Conservation (phyloP, 2,888 invertebrate genomes). For the Eumerus sabulonum region DNA sequence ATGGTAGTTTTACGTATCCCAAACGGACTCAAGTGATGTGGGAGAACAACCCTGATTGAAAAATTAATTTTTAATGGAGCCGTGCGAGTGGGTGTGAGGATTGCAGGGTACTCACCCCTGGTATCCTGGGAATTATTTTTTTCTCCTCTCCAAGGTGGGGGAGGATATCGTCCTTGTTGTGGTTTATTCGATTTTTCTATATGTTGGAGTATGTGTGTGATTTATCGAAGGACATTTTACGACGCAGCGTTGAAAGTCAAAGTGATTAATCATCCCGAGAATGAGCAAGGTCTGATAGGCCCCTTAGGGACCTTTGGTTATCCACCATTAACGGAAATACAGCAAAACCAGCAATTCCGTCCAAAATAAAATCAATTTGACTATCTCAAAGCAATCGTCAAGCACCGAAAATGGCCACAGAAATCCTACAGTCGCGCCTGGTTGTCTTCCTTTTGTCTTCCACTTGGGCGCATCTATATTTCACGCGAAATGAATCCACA, state of each 20-base stretch:
- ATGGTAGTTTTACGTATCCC: too few relatives aligned
- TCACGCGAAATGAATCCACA: constrained; percentile 23
- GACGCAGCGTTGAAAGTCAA: too few relatives aligned
- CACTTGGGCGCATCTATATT: constrained; percentile 37
- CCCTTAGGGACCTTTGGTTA: too few relatives aligned
- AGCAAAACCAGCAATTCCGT: too few relatives aligned
- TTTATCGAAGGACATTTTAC: too few relatives aligned
- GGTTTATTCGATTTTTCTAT: neutral
- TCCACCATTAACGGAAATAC: too few relatives aligned
- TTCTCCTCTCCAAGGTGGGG: too few relatives aligned
- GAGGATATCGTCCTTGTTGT: too few relatives aligned
- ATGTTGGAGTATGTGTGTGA: constrained; percentile 16
- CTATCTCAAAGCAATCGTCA: constrained; percentile 22
- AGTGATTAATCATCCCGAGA: too few relatives aligned
- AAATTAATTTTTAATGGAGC: constrained; percentile 44
- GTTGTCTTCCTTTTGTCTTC: constrained; percentile 42
- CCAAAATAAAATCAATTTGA: constrained; percentile 38
- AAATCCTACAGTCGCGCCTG: neutral
- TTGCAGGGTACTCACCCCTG: too few relatives aligned
- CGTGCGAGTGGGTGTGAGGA: neutral
- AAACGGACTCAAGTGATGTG: constrained; percentile 7
- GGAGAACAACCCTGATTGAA: constrained; percentile 26
- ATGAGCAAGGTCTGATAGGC: neutral
- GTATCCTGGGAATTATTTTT: too few relatives aligned
- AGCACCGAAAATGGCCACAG: constrained; percentile 28